Base-by-base conservation (phyloP, 1,140 invertebrate genomes). In the Lutraria rhynchaena region DNA sequence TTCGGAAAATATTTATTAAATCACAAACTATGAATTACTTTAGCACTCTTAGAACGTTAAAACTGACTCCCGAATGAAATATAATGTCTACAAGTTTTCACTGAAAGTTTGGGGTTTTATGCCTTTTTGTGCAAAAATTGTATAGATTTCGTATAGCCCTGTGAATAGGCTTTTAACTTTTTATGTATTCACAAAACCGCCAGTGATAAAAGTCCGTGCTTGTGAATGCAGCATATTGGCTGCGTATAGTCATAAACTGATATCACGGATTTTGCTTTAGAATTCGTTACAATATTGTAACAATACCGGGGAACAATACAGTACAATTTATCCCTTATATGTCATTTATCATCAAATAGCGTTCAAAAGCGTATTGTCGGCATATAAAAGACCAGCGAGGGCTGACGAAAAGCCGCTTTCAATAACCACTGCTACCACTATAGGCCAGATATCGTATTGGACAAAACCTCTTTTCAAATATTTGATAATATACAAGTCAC, bases 401-500 rank as follows among this genome's bases (percentile, higher is more conserved):
- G 33, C 58, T 27, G 31, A 49, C 35, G 41, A 65, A 63, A 77
- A 49, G 46, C 58, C 60, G 58, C 58, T 77, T 77, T 77, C 74
- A 77, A 77, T 65, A 57, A 35, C 58, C 29, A 49, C 27, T 65
- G 74, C 53, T 77, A 15, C 27, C 29, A 77, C 13, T 60, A 41
- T 37, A 53, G 27, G 24, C 33, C 15, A 49, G 24, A 77, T 65
- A 53, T 58, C 37, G 35, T 24, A 53, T 53, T 27, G 51, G 27
- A 65, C 58, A 77, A 77, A 77, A 77, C 61, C 22, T 41, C 74
- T 67, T 77, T 77, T 77, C 74, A 77, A 77, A 65, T 77, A 65
- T 65, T 77, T 77, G 74, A 77, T 77, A 77, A 77, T 77, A 55
- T 53, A 49, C 29, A 65, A 61, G 44, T 65, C 74, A 77, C 74